Evolutionary conservation across 2,888 invertebrate species (phyloP).

Genomic region (Aleiodes leptofemur): DNA sequence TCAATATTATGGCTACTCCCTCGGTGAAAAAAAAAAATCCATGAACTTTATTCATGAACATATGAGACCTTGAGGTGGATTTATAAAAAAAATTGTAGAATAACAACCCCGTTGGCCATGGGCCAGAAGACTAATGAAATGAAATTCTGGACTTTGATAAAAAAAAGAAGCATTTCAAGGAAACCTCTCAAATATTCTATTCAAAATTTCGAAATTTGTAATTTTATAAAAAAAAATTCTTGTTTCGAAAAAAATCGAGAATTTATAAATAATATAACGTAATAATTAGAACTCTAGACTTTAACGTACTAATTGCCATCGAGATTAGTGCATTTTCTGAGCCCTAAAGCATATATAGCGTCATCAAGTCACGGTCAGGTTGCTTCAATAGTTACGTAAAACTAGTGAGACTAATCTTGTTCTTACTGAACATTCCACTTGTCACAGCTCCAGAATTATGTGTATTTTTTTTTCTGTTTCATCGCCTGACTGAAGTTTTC

Average conservation of each 20-base stretch:
- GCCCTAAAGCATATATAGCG: constrained; percentile 7
- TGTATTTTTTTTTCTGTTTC: background rate
- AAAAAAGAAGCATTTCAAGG: no score
- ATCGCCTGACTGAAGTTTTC: background rate
- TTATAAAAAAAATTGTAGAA: no score
- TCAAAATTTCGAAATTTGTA: no score
- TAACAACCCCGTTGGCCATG: no score
- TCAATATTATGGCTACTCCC: background rate
- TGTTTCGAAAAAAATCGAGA: no score
- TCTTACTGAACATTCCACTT: constrained; percentile 10
- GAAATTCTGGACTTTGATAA: no score
- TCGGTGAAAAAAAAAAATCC: background rate
- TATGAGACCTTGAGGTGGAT: no score
- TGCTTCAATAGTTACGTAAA: constrained; percentile 26
- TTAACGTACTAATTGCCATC: background rate
- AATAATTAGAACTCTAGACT: background rate
- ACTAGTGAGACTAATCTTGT: background rate
- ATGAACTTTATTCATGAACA: background rate
- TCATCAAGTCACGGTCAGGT: constrained; percentile 40
- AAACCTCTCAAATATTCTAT: no score
- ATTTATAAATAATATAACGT: no score
- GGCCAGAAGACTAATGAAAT: no score
- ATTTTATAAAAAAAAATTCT: no score
- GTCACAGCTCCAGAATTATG: background rate
- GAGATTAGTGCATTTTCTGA: background rate